phyloP scores from a whole-genome alignment of 2,113 vertebrate species.

The Accipiter virgatus region DNA sequence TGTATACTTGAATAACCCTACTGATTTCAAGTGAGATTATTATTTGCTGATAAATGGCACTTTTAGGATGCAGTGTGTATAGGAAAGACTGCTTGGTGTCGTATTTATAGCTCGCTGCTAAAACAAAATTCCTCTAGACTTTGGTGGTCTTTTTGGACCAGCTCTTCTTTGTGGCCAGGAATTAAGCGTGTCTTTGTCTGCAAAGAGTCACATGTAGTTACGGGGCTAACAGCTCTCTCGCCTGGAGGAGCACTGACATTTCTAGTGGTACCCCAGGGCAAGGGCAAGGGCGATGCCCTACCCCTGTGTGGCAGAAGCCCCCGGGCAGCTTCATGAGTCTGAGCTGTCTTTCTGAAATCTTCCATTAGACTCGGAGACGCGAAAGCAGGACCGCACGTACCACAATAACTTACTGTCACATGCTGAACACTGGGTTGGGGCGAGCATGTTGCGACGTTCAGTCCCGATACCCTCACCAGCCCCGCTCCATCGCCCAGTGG shows the following conservation, averaged over 20 bases:
- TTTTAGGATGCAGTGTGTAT: background rate
- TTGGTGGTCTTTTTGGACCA: background rate
- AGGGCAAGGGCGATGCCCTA: background rate
- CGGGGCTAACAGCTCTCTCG: background rate
- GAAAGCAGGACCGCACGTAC: background rate
- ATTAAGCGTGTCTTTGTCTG: background rate
- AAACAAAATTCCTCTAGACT: background rate
- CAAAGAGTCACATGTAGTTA: background rate
- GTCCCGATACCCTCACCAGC: background rate
- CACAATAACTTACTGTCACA: background rate
- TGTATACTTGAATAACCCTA: background rate
- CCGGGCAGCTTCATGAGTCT: background rate
- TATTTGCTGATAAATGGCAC: background rate
- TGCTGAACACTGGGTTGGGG: background rate
- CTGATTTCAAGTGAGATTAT: background rate
- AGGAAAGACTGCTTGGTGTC: background rate
- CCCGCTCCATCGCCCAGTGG: background rate
- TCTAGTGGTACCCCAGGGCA: background rate
- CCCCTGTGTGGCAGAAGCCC: background rate
- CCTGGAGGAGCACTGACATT: background rate
- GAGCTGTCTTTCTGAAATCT: background rate
- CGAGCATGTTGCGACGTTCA: background rate
- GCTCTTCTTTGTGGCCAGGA: background rate
- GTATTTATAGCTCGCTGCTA: background rate
- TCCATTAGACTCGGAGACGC: background rate